phyloP scores from a whole-genome alignment of 2,797 vertebrate species.

The Jordanella pulchra region DNA sequence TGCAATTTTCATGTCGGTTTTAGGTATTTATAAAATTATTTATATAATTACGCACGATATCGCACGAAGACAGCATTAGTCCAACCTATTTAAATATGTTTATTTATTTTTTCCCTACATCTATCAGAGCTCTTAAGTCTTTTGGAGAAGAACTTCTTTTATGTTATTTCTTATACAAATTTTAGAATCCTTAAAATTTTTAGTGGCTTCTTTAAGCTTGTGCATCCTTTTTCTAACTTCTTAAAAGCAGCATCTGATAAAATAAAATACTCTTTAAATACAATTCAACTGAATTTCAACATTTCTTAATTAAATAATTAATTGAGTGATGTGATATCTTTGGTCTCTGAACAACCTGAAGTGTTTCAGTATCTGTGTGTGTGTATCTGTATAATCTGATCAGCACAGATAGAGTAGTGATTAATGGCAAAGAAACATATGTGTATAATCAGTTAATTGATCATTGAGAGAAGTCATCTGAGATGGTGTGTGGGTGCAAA shows the following conservation, averaged over 20 bases:
- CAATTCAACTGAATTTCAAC: background rate
- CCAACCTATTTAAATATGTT: too few species aligned
- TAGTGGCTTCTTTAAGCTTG: too few species aligned
- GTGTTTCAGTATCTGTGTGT: constrained; percentile 4
- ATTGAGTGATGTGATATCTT: background rate
- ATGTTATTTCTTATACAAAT: too few species aligned
- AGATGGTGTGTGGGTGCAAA: constrained; percentile 17
- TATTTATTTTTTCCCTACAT: background rate
- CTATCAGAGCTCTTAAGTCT: background rate
- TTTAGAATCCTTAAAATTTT: too few species aligned
- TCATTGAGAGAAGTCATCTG: constrained; percentile 44
- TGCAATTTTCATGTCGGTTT: too few species aligned
- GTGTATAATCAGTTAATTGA: constrained; percentile 81
- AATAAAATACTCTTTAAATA: background rate
- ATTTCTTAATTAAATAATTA: background rate
- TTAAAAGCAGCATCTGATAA: background rate
- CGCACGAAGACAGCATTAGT: too few species aligned
- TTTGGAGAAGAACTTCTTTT: background rate
- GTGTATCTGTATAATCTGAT: constrained; percentile 69
- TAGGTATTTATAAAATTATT: too few species aligned
- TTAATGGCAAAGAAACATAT: constrained; percentile 70
- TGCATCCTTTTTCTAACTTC: too few species aligned
- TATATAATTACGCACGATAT: too few species aligned
- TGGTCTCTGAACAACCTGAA: background rate
- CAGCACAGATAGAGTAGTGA: constrained; percentile 72